phyloP scores from a whole-genome alignment of 2,797 vertebrate species.

The Argentina silus region DNA sequence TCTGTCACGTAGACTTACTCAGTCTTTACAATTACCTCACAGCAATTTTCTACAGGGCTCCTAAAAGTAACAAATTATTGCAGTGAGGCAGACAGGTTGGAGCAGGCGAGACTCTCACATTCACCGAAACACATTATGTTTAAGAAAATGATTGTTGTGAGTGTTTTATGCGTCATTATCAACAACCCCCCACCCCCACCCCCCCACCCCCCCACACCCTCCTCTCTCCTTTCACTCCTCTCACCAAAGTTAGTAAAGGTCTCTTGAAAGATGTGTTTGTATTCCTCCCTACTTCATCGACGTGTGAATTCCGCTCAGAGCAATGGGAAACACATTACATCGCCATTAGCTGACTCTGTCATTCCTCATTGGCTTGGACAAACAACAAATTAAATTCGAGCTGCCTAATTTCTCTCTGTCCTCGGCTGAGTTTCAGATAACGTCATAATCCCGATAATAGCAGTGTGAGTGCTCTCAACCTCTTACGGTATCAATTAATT shows the following conservation, averaged over 20 bases:
- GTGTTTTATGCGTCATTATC: slow-evolving; percentile 45
- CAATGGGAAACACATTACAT: slow-evolving; percentile 75
- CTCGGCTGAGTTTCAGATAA: slow-evolving; percentile 72
- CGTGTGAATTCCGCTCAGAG: slow-evolving; percentile 69
- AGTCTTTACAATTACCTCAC: not conserved
- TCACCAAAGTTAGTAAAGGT: slow-evolving; percentile 59
- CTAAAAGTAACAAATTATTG: not conserved
- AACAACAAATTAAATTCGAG: slow-evolving; percentile 79
- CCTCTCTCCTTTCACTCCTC: slow-evolving; percentile 23
- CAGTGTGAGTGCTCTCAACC: slow-evolving; percentile 63
- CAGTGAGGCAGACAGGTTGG: not conserved
- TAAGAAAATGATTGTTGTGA: slow-evolving; percentile 43
- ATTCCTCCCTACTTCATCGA: slow-evolving; percentile 73
- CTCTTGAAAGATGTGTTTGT: slow-evolving; percentile 71
- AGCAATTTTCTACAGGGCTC: not conserved
- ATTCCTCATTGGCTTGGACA: slow-evolving; percentile 79
- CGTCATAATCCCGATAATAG: slow-evolving; percentile 66
- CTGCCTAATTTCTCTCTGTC: slow-evolving; percentile 75
- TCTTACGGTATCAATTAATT: slow-evolving; percentile 66
- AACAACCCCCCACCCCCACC: not conserved
- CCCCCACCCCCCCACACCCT: not conserved
- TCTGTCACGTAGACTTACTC: slow-evolving; percentile 28
- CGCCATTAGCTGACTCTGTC: slow-evolving; percentile 74
- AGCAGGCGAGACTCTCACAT: not conserved
- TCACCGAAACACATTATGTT: not conserved